A percentile compares a stretch with the other conserved stretches of the same genome.
Evolutionary conservation across 1,140 invertebrate species (phyloP).

Genomic region (Lasioglossum albipes): DNA sequence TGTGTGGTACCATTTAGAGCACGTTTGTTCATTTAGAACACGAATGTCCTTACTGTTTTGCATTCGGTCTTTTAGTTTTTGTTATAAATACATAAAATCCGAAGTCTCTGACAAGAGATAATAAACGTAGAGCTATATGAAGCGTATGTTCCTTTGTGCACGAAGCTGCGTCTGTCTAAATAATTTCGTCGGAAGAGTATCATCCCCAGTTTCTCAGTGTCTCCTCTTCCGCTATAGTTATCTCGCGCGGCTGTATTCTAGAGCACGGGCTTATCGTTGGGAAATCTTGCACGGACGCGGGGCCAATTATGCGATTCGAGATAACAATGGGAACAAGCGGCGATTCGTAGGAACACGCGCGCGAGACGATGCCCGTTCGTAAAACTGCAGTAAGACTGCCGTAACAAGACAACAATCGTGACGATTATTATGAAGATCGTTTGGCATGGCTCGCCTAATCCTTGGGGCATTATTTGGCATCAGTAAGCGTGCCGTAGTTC

Average conservation of each 20-base stretch:
- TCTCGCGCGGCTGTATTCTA: not conserved
- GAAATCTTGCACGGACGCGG: not conserved
- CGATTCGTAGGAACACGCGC: not conserved
- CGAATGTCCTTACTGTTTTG: too few species aligned
- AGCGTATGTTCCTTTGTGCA: too few species aligned
- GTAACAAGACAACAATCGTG: not conserved
- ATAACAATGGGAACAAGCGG: not conserved
- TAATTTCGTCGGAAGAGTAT: not conserved
- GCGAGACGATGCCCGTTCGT: not conserved
- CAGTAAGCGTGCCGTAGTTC: not conserved
- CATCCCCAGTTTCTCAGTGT: too few species aligned
- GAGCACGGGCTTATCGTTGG: not conserved
- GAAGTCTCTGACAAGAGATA: too few species aligned
- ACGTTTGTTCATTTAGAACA: too few species aligned
- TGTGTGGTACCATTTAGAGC: too few species aligned
- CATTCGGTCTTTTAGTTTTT: too few species aligned
- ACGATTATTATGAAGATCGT: slow-evolving; percentile 16
- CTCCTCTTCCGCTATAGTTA: too few species aligned
- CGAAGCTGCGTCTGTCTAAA: too few species aligned
- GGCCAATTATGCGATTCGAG: slow-evolving; percentile 3
- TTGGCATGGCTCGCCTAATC: slow-evolving; percentile 6
- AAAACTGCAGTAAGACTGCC: not conserved
- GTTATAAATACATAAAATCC: too few species aligned
- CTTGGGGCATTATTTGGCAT: slow-evolving; percentile 19
- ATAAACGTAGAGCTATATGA: too few species aligned